A percentile compares a stretch with the other conserved stretches of the same genome.
phyloP scores from a whole-genome alignment of 1,140 invertebrate genomes.

The Halictus rubicundus region DNA sequence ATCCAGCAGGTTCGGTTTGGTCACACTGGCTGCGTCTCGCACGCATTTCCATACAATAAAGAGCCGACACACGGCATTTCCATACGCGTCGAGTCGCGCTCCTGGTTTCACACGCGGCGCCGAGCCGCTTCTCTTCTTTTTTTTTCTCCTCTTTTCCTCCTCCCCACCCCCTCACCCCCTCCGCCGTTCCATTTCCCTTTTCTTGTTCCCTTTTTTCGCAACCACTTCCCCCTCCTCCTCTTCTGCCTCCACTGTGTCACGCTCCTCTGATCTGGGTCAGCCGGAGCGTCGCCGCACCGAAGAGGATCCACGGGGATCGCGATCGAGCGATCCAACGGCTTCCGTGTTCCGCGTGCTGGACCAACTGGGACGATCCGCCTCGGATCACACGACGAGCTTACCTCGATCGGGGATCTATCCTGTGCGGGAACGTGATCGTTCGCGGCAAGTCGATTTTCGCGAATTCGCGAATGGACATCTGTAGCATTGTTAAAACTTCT shows the following conservation, averaged over 20 bases:
- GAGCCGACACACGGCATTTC: constrained; percentile 69
- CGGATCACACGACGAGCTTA: too few relatives aligned
- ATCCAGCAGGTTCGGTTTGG: constrained; percentile 63
- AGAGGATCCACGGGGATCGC: not conserved
- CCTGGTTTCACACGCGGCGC: constrained; percentile 72
- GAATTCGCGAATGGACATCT: too few relatives aligned
- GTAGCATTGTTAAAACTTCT: too few relatives aligned
- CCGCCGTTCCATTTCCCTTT: not conserved
- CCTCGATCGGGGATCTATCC: too few relatives aligned
- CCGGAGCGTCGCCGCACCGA: constrained; percentile 7
- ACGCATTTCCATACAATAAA: constrained; percentile 70
- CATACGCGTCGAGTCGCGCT: constrained; percentile 74
- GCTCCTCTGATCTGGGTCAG: constrained; percentile 41
- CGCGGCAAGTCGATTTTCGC: too few relatives aligned
- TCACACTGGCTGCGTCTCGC: constrained; percentile 75
- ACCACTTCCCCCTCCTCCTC: constrained; percentile 32
- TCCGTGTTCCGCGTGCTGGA: not conserved
- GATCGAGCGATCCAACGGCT: not conserved
- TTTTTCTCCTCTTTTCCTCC: constrained; percentile 16
- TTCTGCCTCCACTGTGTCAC: constrained; percentile 5
- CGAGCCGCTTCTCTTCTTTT: constrained; percentile 24
- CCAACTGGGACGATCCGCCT: not conserved
- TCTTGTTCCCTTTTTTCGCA: constrained; percentile 40
- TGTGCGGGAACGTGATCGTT: too few relatives aligned
- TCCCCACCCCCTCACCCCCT: not conserved